Evolutionary conservation across 2,888 invertebrate species (phyloP).

Genomic region (Drosophila maculinotata): DNA sequence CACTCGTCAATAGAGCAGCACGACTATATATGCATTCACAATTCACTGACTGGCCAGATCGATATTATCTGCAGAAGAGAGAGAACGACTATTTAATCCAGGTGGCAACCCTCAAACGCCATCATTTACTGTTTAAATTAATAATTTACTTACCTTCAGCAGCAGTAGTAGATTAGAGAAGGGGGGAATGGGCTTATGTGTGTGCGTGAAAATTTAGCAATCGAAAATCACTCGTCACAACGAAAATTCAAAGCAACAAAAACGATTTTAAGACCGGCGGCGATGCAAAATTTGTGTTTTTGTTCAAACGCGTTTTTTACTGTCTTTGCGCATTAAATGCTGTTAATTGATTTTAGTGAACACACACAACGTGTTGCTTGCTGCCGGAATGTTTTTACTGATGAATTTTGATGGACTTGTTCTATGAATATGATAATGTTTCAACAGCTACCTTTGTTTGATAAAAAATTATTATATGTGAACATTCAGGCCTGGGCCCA

Average conservation of each 20-base stretch:
- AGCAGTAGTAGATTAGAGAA: constrained; percentile 10
- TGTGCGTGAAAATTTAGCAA: constrained; percentile 37
- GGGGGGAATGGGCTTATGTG: not conserved
- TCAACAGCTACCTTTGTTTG: constrained; percentile 57
- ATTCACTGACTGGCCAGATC: constrained; percentile 61
- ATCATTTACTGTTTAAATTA: constrained; percentile 16
- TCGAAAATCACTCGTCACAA: constrained; percentile 35
- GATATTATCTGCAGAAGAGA: constrained; percentile 41
- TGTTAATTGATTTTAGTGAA: constrained; percentile 36
- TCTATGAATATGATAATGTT: constrained; percentile 33
- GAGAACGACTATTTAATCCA: constrained; percentile 18
- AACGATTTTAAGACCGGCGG: constrained; percentile 52
- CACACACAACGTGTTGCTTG: constrained; percentile 67
- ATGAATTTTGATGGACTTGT: constrained; percentile 58
- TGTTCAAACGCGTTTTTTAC: constrained; percentile 19
- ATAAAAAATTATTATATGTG: constrained; percentile 5
- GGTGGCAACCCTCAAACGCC: constrained; percentile 45
- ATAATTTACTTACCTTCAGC: constrained; percentile 42
- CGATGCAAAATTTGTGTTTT: constrained; percentile 43
- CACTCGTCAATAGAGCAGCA: constrained; percentile 54
- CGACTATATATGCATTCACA: constrained; percentile 34
- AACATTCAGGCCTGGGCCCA: not conserved
- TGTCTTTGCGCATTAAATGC: constrained; percentile 40
- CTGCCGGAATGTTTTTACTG: constrained; percentile 72
- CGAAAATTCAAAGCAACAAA: constrained; percentile 41